Evolutionary conservation across 1,140 invertebrate genomes (phyloP), one percentile per base, ranked within the genome.

Genomic region (Protaetia brevitarsis): DNA sequence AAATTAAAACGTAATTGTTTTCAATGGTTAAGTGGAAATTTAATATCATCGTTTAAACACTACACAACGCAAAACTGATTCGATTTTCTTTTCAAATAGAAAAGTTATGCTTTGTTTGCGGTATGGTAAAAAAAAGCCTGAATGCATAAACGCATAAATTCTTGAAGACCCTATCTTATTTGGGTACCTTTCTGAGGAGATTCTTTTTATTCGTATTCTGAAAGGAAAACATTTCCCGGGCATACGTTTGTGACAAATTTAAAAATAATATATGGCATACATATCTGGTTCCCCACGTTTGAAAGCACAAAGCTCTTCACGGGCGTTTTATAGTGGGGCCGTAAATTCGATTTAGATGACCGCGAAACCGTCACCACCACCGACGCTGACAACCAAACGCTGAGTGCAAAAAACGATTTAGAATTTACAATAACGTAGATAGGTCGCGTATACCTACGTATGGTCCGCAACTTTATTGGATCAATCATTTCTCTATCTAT

Each of bases 341-440:
- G 71, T 71, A 73, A 73, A 73, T 73, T 73, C 72, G 69, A 73
- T 73, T 72, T 69, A 56, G 72, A 72, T 73, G 72, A 73, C 72
- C 72, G 62, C 63, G 28, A 51, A 51, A 23, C 41, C 41, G 41
- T 51, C 41, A 51, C 41, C 13, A 23, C 41, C 41, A 19, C 16
- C 41, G 19, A 51, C 13, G 41, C 41, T 51, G 41, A 51, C 19
- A 19, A 23, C 41, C 41, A 51, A 51, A 51, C 11, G 10, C 41
- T 51, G 41, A 51, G 41, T 51, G 41, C 41, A 51, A 51, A 51
- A 51, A 51, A 51, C 41, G 41, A 51, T 51, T 51, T 51, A 51
- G 41, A 51, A 51, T 51, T 51, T 51, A 51, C 41, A 51, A 51
- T 51, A 51, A 23, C 19, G 26, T 21, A 51, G n/a, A n/a, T n/a